Base-by-base conservation (phyloP, 2,113 vertebrate genomes). In the Syngnathus typhle region DNA sequence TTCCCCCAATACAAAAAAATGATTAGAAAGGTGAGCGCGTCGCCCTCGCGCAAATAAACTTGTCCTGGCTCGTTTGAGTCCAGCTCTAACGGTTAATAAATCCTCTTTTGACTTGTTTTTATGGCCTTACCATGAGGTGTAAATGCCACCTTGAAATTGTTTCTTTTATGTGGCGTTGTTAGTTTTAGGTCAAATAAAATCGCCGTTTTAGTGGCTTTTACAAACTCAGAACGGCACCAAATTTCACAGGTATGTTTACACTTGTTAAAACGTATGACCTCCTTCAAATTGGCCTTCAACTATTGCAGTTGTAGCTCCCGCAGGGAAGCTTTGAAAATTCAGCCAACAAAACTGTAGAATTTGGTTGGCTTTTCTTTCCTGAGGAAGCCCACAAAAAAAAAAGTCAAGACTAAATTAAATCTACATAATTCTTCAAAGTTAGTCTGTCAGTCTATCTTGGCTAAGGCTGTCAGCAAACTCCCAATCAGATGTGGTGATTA, bases 21-120 rank as follows among this genome's bases (percentile, higher is more conserved):
- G 54, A 85, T 81, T 43, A 36, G 47, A 75, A 52, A 74, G 77
- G 64, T 80, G 77, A 79, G 72, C 61, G 41, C 65, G 36, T 68
- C 59, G 23, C 46, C 27, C 49, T 63, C 59, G 37, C 21, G 44
- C 76, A 72, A 74, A 83, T 83, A 72, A 80, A 84, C 68, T 73
- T 67, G 65, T 63, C 64, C 49, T 37, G 54, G 72, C 66, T 43
- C 13, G 6, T 62, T 21, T 15, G 6, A 8, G 60, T 27, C 60
- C 60, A 6, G 60, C n/a, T 44, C 6, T 44, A 13, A 32, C 15
- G 54, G 12, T 56, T 56, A 27, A 32, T 23, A 44, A 44, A 10
- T 21, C 10, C 38, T 36, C 7, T 37, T 5, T 18, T 59, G 56
- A 7, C 13, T 19, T 27, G 10, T 38, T 52, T 52, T 52, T 9